phyloP scores from a whole-genome alignment of 2,113 vertebrate species.

The Accipiter cooperii region DNA sequence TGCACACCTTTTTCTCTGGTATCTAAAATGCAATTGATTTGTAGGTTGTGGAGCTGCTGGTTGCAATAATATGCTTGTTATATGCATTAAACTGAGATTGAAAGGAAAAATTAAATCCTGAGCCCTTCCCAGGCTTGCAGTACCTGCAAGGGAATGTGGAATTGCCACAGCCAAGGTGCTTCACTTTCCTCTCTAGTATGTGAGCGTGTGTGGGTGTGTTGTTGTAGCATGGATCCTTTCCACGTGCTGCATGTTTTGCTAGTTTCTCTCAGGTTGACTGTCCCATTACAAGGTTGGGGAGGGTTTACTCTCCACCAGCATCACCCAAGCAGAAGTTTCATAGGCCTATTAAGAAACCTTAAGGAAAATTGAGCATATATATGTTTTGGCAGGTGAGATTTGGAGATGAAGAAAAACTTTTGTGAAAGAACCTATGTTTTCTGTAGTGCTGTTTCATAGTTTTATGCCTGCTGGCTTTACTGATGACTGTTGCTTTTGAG shows the following conservation, averaged over 20 bases:
- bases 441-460: background rate
- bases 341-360: background rate
- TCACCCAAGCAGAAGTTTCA: background rate
- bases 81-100: background rate
- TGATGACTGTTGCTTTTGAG: background rate
- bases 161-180: background rate
- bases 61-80: background rate
- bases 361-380: background rate
- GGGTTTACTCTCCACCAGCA: background rate
- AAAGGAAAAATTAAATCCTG: background rate
- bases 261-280: background rate
- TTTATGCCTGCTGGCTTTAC: background rate
- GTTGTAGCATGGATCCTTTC: background rate
- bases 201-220: rapidly evolving
- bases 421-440: background rate
- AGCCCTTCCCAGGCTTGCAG: background rate
- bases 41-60: background rate
- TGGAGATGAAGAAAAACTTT: background rate
- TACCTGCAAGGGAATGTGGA: background rate
- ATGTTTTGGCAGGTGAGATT: background rate
- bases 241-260: background rate
- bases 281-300: background rate
- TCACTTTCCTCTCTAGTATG: background rate
- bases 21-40: background rate
- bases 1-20: background rate